Evolutionary conservation across 2,888 invertebrate genomes (phyloP).

Genomic region (Stegophylla sp.): DNA sequence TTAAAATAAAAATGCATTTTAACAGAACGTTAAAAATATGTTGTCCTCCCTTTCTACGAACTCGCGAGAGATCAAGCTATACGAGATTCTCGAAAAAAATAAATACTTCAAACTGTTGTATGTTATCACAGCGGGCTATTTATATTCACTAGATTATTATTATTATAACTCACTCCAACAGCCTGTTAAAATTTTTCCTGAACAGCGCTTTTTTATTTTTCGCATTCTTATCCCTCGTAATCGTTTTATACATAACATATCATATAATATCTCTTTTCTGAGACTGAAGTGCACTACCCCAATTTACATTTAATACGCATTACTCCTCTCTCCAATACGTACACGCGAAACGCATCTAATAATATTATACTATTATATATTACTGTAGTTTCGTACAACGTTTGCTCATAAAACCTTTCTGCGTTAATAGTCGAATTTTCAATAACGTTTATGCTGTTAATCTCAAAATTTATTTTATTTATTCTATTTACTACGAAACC

Average conservation of each 20-base stretch:
- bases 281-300: not conserved
- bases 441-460: no score
- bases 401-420: no score
- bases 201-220: not conserved
- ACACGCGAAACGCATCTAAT: not conserved
- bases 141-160: not conserved
- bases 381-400: no score
- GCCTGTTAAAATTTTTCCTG: not conserved
- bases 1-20: no score
- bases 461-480: no score
- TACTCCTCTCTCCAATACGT: not conserved
- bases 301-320: slow-evolving; percentile 32
- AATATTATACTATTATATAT: no score
- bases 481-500: no score
- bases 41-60: not conserved
- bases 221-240: not conserved
- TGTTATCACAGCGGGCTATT: not conserved
- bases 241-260: slow-evolving; percentile 9
- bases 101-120: not conserved
- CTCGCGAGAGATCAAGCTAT: not conserved
- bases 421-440: no score
- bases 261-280: slow-evolving; percentile 21
- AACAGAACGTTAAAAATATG: not conserved
- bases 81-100: not conserved
- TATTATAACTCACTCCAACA: not conserved